Conservation (phyloP, 2,113 vertebrate genomes). For the Oncorhynchus kisutch region DNA sequence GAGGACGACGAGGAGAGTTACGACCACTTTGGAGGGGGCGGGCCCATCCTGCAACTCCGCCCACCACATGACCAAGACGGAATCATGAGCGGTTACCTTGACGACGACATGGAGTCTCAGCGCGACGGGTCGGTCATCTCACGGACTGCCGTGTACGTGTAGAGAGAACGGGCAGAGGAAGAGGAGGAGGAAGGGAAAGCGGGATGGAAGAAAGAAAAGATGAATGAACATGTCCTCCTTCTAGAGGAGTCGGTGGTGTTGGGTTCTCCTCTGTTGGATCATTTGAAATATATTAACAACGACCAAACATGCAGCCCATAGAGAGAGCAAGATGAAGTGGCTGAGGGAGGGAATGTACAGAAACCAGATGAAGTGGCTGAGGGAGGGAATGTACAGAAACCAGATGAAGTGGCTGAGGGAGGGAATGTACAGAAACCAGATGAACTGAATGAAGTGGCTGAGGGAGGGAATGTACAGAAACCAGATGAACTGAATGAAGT, state of each 20-base stretch:
- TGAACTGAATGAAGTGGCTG: no score
- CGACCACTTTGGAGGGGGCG: constrained; percentile 73
- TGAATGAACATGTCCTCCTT: neutral
- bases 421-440: no score
- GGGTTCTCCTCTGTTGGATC: constrained; percentile 33
- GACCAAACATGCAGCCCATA: constrained; percentile 48
- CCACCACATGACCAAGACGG: constrained; percentile 52
- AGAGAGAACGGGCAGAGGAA: constrained; percentile 36
- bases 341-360: constrained; percentile 6
- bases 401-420: no score
- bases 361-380: neutral
- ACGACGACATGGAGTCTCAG: constrained; percentile 92
- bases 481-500: neutral
- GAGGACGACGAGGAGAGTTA: constrained; percentile 78
- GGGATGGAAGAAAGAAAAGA: neutral
- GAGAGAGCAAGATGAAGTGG: neutral
- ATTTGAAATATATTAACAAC: constrained; percentile 62
- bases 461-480: constrained; percentile 2
- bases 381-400: no score
- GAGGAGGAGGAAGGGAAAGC: neutral
- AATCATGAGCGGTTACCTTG: constrained; percentile 68
- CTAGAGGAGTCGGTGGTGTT: neutral
- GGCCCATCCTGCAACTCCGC: constrained; percentile 73
- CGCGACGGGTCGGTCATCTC: constrained; percentile 89
- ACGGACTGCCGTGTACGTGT: constrained; percentile 86